Evolutionary conservation across 2,888 invertebrate species (phyloP).

Genomic region (Calameuta pallipes): DNA sequence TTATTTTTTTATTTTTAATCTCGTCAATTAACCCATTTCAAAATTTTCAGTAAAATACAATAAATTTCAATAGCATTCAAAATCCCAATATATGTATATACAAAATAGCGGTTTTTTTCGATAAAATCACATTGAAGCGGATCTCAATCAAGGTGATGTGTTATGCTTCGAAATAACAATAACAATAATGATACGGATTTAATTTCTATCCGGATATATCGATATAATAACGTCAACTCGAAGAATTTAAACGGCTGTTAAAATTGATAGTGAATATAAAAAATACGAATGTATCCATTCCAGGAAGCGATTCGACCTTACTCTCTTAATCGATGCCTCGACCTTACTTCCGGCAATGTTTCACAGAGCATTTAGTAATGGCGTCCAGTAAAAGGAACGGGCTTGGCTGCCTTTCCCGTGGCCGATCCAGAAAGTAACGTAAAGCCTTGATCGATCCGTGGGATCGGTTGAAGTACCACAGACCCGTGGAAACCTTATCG

Average conservation of each 20-base stretch:
- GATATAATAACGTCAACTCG: background rate
- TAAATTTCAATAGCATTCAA: background rate
- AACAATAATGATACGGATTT: background rate
- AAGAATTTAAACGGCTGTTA: background rate
- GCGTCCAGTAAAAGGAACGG: background rate
- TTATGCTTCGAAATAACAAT: background rate
- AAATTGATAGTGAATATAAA: background rate
- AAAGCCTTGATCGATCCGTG: slow-evolving; percentile 59
- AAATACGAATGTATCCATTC: background rate
- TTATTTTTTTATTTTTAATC: background rate
- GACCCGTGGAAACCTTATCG: slow-evolving; percentile 49
- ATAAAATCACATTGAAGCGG: background rate
- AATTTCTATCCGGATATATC: background rate
- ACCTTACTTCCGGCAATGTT: background rate
- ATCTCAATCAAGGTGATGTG: background rate
- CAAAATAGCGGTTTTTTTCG: background rate
- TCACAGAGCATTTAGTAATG: background rate
- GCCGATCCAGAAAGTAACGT: slow-evolving; percentile 12
- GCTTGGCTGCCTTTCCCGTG: background rate
- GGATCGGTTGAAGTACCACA: slow-evolving; percentile 48
- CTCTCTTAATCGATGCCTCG: background rate
- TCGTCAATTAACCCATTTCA: background rate
- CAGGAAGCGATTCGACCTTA: background rate
- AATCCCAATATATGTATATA: background rate
- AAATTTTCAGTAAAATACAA: background rate